Conservation (phyloP, 2,113 vertebrate genomes). For the Antigone vipio region DNA sequence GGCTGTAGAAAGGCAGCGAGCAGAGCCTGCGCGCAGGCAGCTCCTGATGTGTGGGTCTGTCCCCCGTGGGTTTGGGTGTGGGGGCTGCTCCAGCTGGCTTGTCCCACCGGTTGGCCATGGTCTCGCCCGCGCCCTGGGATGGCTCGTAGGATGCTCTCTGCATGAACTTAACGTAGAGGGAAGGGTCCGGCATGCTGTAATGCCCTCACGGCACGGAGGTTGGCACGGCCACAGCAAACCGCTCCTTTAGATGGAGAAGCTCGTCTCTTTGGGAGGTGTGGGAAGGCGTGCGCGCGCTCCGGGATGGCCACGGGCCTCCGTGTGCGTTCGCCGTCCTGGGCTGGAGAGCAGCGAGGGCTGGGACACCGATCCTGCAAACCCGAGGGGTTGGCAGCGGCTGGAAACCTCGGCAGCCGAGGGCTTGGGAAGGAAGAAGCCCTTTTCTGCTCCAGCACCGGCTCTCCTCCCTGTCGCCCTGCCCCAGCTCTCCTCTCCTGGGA, state of each 20-base stretch:
- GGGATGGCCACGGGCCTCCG: background rate
- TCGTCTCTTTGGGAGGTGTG: background rate
- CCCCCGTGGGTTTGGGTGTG: fast-evolving
- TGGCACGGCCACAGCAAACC: background rate
- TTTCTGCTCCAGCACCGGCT: background rate
- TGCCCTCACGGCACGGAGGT: fast-evolving
- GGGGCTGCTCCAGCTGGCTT: background rate
- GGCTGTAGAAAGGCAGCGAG: background rate
- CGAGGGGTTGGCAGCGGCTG: background rate
- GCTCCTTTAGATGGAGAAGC: background rate
- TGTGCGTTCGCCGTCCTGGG: fast-evolving
- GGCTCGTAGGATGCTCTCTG: background rate
- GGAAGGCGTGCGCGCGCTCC: background rate
- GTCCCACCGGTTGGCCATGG: fast-evolving
- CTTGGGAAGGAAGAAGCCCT: background rate
- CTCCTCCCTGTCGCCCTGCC: background rate
- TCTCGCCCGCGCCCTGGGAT: background rate
- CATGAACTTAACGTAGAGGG: fast-evolving
- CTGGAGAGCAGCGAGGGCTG: background rate
- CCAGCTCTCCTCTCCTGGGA: too few relatives aligned
- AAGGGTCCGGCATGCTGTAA: fast-evolving
- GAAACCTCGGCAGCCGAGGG: background rate
- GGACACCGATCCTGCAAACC: background rate
- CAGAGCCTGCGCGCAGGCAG: background rate
- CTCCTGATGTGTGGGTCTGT: background rate